Conservation (phyloP, 2,888 invertebrate genomes). For the Globia sparganii region DNA sequence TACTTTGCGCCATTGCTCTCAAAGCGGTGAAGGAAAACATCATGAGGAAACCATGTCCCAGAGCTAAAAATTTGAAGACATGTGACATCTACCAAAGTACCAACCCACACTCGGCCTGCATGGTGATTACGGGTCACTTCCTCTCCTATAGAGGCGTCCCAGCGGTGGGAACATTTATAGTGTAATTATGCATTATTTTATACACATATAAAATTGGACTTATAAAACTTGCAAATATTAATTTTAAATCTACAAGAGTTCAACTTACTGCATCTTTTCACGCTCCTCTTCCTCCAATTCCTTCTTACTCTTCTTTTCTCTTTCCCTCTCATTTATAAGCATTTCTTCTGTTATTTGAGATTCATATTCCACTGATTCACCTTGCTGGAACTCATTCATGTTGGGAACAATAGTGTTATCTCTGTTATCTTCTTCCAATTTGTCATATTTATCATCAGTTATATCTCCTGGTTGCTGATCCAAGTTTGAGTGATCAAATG, state of each 20-base stretch:
- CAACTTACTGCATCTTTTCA: slow-evolving; percentile 98
- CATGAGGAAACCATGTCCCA: too few relatives aligned
- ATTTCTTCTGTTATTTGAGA: slow-evolving; percentile 84
- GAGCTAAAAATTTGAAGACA: too few relatives aligned
- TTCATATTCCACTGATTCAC: slow-evolving; percentile 77
- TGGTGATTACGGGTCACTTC: too few relatives aligned
- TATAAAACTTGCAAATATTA: background rate
- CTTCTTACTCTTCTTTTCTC: slow-evolving; percentile 94
- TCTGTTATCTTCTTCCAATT: slow-evolving; percentile 66
- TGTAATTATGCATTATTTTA: too few relatives aligned
- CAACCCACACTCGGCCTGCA: too few relatives aligned
- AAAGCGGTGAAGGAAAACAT: too few relatives aligned
- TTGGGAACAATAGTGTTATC: slow-evolving; percentile 74
- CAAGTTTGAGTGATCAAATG: slow-evolving; percentile 78
- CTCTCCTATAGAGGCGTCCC: too few relatives aligned
- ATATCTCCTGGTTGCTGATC: slow-evolving; percentile 73
- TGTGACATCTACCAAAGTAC: too few relatives aligned
- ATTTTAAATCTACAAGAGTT: background rate
- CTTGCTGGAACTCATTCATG: slow-evolving; percentile 80
- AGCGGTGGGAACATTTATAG: too few relatives aligned
- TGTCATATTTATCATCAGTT: slow-evolving; percentile 71
- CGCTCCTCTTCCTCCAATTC: slow-evolving; percentile 98
- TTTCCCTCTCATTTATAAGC: slow-evolving; percentile 90
- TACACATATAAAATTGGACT: too few relatives aligned
- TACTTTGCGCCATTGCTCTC: too few relatives aligned